phyloP scores from a whole-genome alignment of 1,140 invertebrate species.

The Pantala flavescens region DNA sequence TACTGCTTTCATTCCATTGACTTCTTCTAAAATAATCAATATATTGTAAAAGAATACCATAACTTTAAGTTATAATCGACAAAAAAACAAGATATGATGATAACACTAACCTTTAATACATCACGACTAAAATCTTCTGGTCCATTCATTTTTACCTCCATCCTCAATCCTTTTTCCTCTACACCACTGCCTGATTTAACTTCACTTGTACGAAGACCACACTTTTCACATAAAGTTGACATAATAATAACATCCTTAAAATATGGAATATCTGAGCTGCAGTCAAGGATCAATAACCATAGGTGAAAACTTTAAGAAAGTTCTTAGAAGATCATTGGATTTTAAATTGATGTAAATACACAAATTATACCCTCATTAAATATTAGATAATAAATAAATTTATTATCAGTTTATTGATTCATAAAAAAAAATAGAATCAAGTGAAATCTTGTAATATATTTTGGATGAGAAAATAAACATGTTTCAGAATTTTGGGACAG shows the following conservation, averaged over 20 bases:
- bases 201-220: slow-evolving; percentile 86
- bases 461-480: no score
- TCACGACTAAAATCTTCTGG: slow-evolving; percentile 81
- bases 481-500: no score
- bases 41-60: not conserved
- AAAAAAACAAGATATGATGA: no score
- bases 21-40: no score
- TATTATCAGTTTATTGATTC: not conserved
- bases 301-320: no score
- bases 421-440: no score
- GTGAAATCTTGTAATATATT: no score
- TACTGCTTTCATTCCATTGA: no score
- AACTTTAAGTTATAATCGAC: not conserved
- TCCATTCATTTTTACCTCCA: slow-evolving; percentile 61
- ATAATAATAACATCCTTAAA: slow-evolving; percentile 98
- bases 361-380: not conserved
- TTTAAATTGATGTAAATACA: not conserved
- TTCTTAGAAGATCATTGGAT: no score
- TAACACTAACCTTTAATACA: slow-evolving; percentile 66
- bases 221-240: slow-evolving; percentile 85
- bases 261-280: slow-evolving; percentile 70
- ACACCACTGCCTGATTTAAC: slow-evolving; percentile 91
- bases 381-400: no score
- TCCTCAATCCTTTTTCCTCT: slow-evolving; percentile 67
- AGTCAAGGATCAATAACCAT: slow-evolving; percentile 17